Conservation (phyloP, 2,888 invertebrate species). For the Odontocolon sp. region DNA sequence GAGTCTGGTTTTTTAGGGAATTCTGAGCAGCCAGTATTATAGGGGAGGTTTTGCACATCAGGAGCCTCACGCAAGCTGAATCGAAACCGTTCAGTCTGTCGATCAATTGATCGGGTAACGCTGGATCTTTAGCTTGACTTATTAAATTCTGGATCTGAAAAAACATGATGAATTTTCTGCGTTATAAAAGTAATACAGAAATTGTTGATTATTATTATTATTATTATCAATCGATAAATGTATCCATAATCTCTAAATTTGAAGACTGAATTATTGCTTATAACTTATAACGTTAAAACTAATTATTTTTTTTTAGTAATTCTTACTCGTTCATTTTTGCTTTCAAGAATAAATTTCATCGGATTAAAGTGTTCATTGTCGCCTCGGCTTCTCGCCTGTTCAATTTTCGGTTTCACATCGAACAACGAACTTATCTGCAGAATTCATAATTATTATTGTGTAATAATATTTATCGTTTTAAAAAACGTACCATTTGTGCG, state of each 20-base stretch:
- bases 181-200: neutral
- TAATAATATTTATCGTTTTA: neutral
- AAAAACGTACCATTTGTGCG: constrained; percentile 87
- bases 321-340: constrained; percentile 83
- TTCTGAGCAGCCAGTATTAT: constrained; percentile 90
- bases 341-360: constrained; percentile 85
- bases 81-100: constrained; percentile 84
- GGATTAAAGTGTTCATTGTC: constrained; percentile 75
- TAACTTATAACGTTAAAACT: too few relatives aligned
- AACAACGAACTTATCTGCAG: constrained; percentile 85
- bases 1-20: constrained; percentile 81
- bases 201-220: neutral
- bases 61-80: constrained; percentile 86
- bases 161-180: neutral
- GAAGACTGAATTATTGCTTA: too few relatives aligned
- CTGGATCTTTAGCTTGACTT: constrained; percentile 84
- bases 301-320: constrained; percentile 15
- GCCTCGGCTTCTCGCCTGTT: constrained; percentile 69
- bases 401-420: constrained; percentile 80
- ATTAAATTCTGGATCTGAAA: constrained; percentile 81
- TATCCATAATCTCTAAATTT: too few relatives aligned
- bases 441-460: constrained; percentile 56
- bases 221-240: too few relatives aligned
- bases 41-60: constrained; percentile 90
- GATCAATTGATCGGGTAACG: constrained; percentile 85